Evolutionary conservation across 2,113 vertebrate species (phyloP).

Genomic region (Megaceryle maxima): DNA sequence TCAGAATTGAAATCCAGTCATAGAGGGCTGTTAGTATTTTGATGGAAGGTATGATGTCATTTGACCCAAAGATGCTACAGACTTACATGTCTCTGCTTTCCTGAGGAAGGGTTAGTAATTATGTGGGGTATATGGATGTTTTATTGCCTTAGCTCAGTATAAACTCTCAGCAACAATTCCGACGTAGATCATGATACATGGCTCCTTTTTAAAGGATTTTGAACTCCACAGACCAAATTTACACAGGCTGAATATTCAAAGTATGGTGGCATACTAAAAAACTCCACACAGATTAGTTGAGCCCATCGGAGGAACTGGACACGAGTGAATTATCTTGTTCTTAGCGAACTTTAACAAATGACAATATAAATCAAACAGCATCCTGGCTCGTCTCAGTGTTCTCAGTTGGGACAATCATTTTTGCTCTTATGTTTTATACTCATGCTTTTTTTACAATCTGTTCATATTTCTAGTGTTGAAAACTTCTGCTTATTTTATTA

Average conservation of each 20-base stretch:
- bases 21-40: neutral
- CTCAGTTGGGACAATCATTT: neutral
- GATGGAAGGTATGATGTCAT: neutral
- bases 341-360: neutral
- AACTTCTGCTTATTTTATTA: neutral
- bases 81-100: neutral
- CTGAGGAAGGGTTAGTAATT: neutral
- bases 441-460: neutral
- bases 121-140: neutral
- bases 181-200: neutral
- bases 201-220: neutral
- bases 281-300: fast-evolving
- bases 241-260: neutral
- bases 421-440: neutral
- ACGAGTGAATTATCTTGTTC: neutral
- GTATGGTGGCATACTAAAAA: neutral
- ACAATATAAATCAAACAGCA: neutral
- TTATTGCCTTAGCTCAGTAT: neutral
- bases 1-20: neutral
- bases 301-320: neutral
- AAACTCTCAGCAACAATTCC: neutral
- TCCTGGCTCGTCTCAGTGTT: neutral
- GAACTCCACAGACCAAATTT: neutral
- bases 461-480: neutral
- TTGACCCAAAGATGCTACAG: neutral